Base-by-base conservation (phyloP, 2,797 vertebrate species). In the Pangasius djambal region DNA sequence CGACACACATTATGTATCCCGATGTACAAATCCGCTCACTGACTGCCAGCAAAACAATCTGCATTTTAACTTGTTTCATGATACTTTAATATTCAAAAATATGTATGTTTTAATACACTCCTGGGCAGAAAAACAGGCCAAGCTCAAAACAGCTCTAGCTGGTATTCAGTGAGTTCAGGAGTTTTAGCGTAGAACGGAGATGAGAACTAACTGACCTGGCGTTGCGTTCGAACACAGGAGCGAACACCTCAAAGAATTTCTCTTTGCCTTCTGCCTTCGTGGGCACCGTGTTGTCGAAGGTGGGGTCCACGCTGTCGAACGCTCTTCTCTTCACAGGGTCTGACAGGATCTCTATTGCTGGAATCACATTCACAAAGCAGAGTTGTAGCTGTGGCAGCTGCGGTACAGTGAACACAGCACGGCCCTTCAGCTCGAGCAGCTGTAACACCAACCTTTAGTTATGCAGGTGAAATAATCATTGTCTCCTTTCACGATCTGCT, bases 301-400 rank as follows among this genome's bases (percentile, higher is more conserved):
- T 99, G 6, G 99, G 99, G 91, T 99, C 99, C 59, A 99, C 96
- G 65, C 99, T 99, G 96, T 99, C 98, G 86, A 99, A 99, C 25
- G 99, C 98, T 95, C 98, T 94, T 79, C 99, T 96, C 94, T 98
- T 99, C 93, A 98, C 93, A 0, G 98, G 98, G 92, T 99, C 99
- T 0, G 97, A 99, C 91, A 99, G 92, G 89, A 97, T 97, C 95
- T 99, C 99, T 89, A 98, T 97, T 91, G 98, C 99, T 99, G 95
- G 85, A 94, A 92, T 12, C 0, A 63, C 67, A 78, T 13, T 74
- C 4, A 85, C 10, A 67, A 44, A 65, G 1, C 4, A 13, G 2
- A 15, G 79, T 6, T 50, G 40, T 10, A 59, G 52, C n/a, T 34
- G 34, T 0, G n/a, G 18, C 15, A 15, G 52, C n/a, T 59, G 78